phyloP scores from a whole-genome alignment of 2,888 invertebrate species.

The Nesidiocoris tenuis region DNA sequence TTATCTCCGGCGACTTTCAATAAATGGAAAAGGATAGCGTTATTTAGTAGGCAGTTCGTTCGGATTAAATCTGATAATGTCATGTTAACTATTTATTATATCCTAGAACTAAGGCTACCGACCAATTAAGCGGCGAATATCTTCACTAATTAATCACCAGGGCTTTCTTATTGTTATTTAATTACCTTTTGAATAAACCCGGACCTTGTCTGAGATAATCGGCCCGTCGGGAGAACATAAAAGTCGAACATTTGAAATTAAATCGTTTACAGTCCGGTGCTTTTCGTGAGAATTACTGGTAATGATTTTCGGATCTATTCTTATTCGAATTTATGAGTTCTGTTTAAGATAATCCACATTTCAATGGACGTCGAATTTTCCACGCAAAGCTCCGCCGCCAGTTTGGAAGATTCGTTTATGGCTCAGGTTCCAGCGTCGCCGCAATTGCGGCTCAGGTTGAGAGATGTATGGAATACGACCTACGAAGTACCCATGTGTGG shows the following conservation, averaged over 20 bases:
- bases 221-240: neutral
- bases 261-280: neutral
- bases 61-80: constrained; percentile 25
- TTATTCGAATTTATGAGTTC: no score
- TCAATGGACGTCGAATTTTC: no score
- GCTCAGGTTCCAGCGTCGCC: no score
- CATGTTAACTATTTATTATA: constrained; percentile 33
- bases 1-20: neutral
- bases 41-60: constrained; percentile 23
- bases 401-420: no score
- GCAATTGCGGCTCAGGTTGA: no score
- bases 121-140: constrained; percentile 32
- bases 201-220: no score
- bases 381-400: no score
- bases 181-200: constrained; percentile 5
- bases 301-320: no score
- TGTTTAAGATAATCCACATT: no score
- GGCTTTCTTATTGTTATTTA: constrained; percentile 34
- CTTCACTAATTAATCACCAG: constrained; percentile 37
- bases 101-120: constrained; percentile 13
- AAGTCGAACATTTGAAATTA: neutral
- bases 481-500: no score
- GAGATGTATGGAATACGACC: no score
- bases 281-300: neutral
- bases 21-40: constrained; percentile 13